phyloP scores from a whole-genome alignment of 2,888 invertebrate genomes.

The Athrips mouffetella region DNA sequence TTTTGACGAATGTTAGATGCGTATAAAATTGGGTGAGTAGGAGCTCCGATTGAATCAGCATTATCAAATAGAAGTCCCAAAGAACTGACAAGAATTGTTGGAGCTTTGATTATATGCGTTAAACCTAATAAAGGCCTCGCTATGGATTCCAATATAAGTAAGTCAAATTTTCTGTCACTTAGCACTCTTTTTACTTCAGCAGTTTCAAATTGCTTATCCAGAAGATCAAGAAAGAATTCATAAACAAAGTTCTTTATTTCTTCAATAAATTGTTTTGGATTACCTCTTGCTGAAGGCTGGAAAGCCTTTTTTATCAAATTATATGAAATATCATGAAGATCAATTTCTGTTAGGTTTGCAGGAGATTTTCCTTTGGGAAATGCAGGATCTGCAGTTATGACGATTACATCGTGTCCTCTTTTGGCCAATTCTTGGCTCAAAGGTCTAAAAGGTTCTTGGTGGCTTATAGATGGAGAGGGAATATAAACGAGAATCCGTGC shows the following conservation, averaged over 20 bases:
- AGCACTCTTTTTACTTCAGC: slow-evolving; percentile 32
- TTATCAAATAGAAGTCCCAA: slow-evolving; percentile 28
- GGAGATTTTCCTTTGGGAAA: slow-evolving; percentile 38
- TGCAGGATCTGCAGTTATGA: slow-evolving; percentile 57
- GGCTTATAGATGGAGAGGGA: slow-evolving; percentile 61
- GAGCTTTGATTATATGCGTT: slow-evolving; percentile 30
- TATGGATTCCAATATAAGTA: slow-evolving; percentile 30
- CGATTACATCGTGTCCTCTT: slow-evolving; percentile 63
- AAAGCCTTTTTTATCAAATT: slow-evolving; percentile 25
- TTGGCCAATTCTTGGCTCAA: slow-evolving; percentile 52
- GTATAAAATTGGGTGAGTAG: slow-evolving; percentile 36
- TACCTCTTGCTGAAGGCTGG: slow-evolving; percentile 20
- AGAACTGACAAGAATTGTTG: slow-evolving; percentile 43
- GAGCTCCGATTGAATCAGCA: slow-evolving; percentile 33
- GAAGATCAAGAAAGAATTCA: slow-evolving; percentile 9
- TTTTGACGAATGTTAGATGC: slow-evolving; percentile 23
- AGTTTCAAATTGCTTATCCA: slow-evolving; percentile 29
- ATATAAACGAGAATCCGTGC: slow-evolving; percentile 39
- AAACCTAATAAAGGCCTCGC: slow-evolving; percentile 19
- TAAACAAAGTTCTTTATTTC: neutral
- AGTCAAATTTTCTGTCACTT: slow-evolving; percentile 25
- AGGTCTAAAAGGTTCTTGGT: slow-evolving; percentile 58
- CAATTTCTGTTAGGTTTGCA: slow-evolving; percentile 57
- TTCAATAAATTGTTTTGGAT: slow-evolving; percentile 15
- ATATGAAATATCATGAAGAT: slow-evolving; percentile 44